Evolutionary conservation across 2,113 vertebrate species (phyloP).

Genomic region (Egretta garzetta): DNA sequence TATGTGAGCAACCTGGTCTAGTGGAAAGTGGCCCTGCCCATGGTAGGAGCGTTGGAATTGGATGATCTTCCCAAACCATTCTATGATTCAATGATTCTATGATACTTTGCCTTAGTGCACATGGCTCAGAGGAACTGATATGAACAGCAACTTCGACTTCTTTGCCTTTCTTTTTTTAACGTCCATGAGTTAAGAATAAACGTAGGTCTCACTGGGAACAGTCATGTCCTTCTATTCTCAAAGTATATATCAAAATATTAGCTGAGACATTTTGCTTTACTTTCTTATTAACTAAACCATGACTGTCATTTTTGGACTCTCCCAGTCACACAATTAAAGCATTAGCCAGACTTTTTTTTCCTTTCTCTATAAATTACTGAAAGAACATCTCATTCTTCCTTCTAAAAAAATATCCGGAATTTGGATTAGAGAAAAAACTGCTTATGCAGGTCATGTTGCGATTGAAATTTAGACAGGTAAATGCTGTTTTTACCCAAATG

Average conservation of each 20-base stretch:
- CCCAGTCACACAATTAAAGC: background rate
- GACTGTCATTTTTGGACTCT: background rate
- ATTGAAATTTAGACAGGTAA: background rate
- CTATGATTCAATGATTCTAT: too few species aligned
- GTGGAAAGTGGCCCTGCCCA: too few species aligned
- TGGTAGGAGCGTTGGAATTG: too few species aligned
- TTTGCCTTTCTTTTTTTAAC: background rate
- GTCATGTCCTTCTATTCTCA: background rate
- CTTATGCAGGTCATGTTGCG: background rate
- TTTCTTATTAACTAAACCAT: background rate
- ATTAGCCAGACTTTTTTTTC: background rate
- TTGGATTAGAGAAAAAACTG: background rate
- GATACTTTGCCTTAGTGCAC: background rate
- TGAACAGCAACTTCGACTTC: background rate
- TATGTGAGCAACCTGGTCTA: background rate
- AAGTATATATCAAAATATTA: background rate
- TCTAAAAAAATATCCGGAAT: background rate
- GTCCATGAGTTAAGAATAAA: background rate
- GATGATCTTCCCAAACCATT: too few species aligned
- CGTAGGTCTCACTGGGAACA: background rate
- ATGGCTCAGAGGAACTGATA: background rate
- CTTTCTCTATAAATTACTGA: background rate
- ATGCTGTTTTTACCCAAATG: accelerated
- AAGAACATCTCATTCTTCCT: background rate
- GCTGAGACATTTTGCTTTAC: background rate